phyloP scores from a whole-genome alignment of 2,113 vertebrate species.

The Gambusia holbrooki region DNA sequence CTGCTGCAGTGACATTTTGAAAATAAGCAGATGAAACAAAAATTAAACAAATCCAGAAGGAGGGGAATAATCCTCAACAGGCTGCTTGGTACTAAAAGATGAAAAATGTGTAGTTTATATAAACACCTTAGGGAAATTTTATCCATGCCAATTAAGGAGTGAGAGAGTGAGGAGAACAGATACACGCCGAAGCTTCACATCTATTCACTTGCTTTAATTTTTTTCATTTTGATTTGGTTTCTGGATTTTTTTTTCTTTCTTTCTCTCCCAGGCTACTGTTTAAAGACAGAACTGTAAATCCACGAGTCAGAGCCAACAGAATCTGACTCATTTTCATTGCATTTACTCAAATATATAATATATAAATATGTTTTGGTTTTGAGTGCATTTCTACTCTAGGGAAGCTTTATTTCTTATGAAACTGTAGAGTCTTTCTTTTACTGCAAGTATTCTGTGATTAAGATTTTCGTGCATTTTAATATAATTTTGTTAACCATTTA shows the following conservation, averaged over 20 bases:
- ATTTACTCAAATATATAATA: too few relatives aligned
- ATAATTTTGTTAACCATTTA: too few relatives aligned
- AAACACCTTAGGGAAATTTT: slow-evolving; percentile 94
- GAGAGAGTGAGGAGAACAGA: slow-evolving; percentile 78
- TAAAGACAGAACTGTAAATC: slow-evolving; percentile 56
- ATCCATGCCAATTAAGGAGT: slow-evolving; percentile 98
- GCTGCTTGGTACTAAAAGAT: slow-evolving; percentile 95
- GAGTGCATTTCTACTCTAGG: too few relatives aligned
- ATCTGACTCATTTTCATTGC: too few relatives aligned
- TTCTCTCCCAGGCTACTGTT: slow-evolving; percentile 72
- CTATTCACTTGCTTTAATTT: slow-evolving; percentile 69
- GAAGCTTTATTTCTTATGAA: neutral
- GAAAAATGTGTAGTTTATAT: slow-evolving; percentile 96
- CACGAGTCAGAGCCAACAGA: too few relatives aligned
- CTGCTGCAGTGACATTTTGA: slow-evolving; percentile 91
- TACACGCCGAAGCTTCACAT: slow-evolving; percentile 58
- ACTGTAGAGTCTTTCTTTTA: too few relatives aligned
- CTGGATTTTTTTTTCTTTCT: too few relatives aligned
- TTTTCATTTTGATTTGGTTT: slow-evolving; percentile 78
- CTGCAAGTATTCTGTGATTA: too few relatives aligned
- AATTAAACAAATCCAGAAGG: slow-evolving; percentile 97
- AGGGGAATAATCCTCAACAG: slow-evolving; percentile 87
- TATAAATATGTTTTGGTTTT: too few relatives aligned
- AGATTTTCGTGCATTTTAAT: too few relatives aligned
- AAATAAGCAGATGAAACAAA: slow-evolving; percentile 96